Evolutionary conservation across 2,888 invertebrate genomes (phyloP), one percentile per base, ranked within the genome.

Genomic region (Pantelozetes paolii): DNA sequence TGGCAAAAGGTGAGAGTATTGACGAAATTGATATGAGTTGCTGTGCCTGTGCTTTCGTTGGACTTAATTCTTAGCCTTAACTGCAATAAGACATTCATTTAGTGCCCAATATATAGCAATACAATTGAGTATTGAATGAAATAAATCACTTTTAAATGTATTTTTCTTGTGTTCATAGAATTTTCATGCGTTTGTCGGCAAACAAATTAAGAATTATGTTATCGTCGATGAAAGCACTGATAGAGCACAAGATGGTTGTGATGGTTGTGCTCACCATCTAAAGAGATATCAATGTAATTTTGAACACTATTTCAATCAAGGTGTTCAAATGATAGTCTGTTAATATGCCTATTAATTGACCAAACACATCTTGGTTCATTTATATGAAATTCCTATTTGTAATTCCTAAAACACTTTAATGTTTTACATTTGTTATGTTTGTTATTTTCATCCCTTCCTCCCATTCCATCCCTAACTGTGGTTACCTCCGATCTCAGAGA

Each of bases 81-180:
- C 50, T 50, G 36, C 36, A 36, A 64, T 32, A 64, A 64, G 13
- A 64, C 15, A 64, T 32, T 64, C 20, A 64, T 64, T 64, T 64
- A 20, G 40, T 20, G 2, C 20, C 36, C 59, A 32, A 64, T 36
- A 30, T 36, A 64, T 11, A 20, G 64, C 59, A 30, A 59, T 59
- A 59, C 59, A 30, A 36, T 36, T 3, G 9, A 64, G 64, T 32
- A 64, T 64, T 32, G 40, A 40, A 64, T 64, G n/a, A 36, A 62
- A 64, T 64, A 64, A 64, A 64, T 64, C 64, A 64, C 64, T 36
- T 59, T n/a, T 11, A 64, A 64, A 64, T 64, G 64, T 64, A 36
- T 64, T 64, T 64, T 13, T 64, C 64, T 64, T 64, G 36, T 64
- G 64, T 64, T 64, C 64, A 64, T 64, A 40, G 64, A 64, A 64